A percentile compares a stretch with the other conserved stretches of the same genome.
Conservation (phyloP, 2,888 invertebrate species). For the Acholoe squamosa region DNA sequence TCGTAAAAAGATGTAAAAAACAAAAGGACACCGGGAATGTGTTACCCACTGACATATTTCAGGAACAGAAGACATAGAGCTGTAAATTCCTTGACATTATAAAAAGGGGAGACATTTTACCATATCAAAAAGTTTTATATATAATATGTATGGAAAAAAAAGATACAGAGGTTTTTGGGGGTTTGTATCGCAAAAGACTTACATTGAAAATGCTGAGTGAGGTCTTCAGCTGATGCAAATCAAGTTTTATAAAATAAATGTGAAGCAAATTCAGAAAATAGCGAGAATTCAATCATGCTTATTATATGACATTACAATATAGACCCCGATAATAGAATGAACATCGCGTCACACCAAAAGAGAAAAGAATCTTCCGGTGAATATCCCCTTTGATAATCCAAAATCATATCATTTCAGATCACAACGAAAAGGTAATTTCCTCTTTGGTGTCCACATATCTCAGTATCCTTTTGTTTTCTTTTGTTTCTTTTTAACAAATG, state of each 20-base stretch:
- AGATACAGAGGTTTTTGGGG: not conserved
- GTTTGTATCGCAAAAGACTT: conserved; percentile 53
- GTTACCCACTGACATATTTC: conserved; percentile 50
- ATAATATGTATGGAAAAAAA: not conserved
- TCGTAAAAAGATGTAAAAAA: conserved; percentile 51
- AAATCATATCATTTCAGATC: not conserved
- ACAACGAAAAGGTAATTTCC: not conserved
- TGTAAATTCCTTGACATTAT: conserved; percentile 17
- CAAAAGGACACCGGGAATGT: conserved; percentile 54
- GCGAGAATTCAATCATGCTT: conserved; percentile 16
- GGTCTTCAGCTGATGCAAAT: conserved; percentile 62
- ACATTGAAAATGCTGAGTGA: conserved; percentile 61
- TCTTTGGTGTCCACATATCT: not conserved
- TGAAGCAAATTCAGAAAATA: conserved; percentile 50
- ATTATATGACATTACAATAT: not conserved
- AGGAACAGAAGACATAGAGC: not conserved
- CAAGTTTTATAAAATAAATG: conserved; percentile 54
- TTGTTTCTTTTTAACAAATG: conserved; percentile 26
- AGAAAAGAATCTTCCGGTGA: not conserved
- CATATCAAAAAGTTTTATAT: conserved; percentile 4
- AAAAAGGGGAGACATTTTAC: conserved; percentile 12
- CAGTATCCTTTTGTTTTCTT: conserved; percentile 47
- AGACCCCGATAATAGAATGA: not conserved
- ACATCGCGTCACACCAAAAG: not conserved
- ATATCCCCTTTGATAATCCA: not conserved